A percentile compares a stretch with the other conserved stretches of the same genome.
Conservation (phyloP, 2,113 vertebrate species). For the Mirounga angustirostris region DNA sequence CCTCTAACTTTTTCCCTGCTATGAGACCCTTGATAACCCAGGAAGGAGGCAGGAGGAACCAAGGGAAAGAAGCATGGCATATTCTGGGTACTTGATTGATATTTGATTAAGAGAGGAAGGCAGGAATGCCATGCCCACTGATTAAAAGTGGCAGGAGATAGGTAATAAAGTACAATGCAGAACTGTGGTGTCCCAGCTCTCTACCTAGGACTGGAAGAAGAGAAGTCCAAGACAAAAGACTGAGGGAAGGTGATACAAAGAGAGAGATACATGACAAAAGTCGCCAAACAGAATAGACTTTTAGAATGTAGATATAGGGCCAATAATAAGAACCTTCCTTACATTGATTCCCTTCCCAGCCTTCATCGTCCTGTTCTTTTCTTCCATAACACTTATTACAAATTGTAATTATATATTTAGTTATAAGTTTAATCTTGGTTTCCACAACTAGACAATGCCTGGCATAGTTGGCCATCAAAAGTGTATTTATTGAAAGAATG, state of each 20-base stretch:
- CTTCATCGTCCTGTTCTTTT: background rate
- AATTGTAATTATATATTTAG: background rate
- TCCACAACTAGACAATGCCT: background rate
- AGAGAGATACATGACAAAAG: background rate
- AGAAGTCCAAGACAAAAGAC: background rate
- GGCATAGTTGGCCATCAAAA: background rate
- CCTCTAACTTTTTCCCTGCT: background rate
- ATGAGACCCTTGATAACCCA: background rate
- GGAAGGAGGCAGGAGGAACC: background rate
- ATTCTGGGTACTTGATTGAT: background rate
- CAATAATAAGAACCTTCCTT: background rate
- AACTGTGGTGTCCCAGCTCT: background rate
- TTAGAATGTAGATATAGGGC: background rate
- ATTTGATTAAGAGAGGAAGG: background rate
- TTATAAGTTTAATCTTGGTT: background rate
- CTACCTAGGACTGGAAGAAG: background rate
- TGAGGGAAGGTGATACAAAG: background rate
- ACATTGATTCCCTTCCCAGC: background rate
- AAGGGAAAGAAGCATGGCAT: background rate
- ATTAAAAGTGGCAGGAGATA: background rate
- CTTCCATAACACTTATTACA: background rate
- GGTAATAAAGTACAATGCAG: background rate
- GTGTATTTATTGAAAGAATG: background rate
- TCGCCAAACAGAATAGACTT: background rate
- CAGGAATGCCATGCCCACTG: background rate